These are phyloP conservation scores for Ectemnius cavifrons DNA, from an alignment of 2,888 invertebrate genomes.

Conservation along the genomic window DNA sequence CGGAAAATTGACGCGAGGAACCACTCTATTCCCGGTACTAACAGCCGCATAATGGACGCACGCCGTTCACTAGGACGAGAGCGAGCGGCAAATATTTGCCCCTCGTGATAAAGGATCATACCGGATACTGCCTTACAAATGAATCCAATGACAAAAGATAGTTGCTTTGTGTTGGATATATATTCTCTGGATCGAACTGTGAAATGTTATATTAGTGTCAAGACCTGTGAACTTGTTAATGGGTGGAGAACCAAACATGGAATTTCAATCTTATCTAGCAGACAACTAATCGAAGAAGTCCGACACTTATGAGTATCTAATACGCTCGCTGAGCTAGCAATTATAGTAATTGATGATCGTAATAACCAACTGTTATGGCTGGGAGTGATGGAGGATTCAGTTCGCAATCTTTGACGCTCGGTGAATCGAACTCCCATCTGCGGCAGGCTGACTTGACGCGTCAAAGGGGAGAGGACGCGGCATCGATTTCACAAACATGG, in stretches of 20 bases:
- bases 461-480: not conserved
- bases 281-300: too few relatives aligned
- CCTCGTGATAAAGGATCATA: too few relatives aligned
- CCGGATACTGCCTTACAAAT: too few relatives aligned
- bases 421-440: not conserved
- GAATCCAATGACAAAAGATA: too few relatives aligned
- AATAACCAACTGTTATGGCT: not conserved
- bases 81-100: too few relatives aligned
- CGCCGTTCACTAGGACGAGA: constrained; percentile 8
- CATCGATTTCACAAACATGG: constrained; percentile 27
- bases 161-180: too few relatives aligned
- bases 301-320: too few relatives aligned
- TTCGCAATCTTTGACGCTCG: not conserved
- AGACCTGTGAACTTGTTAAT: too few relatives aligned
- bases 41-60: constrained; percentile 68
- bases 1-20: constrained; percentile 62
- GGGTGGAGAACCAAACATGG: too few relatives aligned
- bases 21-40: constrained; percentile 67
- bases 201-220: too few relatives aligned
- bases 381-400: not conserved
- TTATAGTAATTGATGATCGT: constrained; percentile 1
- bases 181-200: too few relatives aligned
- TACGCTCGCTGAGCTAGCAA: not conserved
- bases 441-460: not conserved
- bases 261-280: too few relatives aligned